phyloP scores from a whole-genome alignment of 2,113 vertebrate genomes.

The Petroica traversi region DNA sequence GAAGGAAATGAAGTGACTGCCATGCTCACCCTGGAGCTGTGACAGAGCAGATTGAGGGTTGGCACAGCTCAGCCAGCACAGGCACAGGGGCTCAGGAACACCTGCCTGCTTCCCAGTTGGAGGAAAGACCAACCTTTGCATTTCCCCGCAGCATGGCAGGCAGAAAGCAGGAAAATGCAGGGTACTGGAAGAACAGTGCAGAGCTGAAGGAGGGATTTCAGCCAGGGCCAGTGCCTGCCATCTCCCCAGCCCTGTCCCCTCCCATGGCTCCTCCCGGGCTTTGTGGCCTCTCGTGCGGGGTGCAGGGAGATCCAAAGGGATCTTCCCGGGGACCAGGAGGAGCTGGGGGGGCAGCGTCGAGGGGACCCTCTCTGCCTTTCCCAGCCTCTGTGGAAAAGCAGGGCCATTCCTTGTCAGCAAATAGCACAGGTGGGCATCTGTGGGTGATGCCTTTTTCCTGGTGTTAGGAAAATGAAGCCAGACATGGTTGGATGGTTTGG shows the following conservation, averaged over 20 bases:
- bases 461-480: too few relatives aligned
- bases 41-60: rapidly evolving
- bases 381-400: not conserved
- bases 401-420: not conserved
- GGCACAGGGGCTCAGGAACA: rapidly evolving
- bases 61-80: not conserved
- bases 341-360: not conserved
- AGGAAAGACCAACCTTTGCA: not conserved
- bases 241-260: too few relatives aligned
- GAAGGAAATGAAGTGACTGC: rapidly evolving
- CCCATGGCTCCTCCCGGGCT: not conserved
- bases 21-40: rapidly evolving
- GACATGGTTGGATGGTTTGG: too few relatives aligned
- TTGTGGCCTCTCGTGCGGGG: not conserved
- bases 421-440: rapidly evolving
- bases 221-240: not conserved
- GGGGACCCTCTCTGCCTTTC: not conserved
- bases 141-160: not conserved
- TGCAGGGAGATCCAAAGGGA: too few relatives aligned
- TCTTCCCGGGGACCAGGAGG: not conserved
- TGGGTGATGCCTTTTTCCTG: too few relatives aligned
- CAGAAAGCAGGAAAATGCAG: not conserved
- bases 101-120: not conserved
- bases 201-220: not conserved
- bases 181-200: not conserved